Conservation (phyloP, 2,888 invertebrate species). For the Zeuzera pyrina region DNA sequence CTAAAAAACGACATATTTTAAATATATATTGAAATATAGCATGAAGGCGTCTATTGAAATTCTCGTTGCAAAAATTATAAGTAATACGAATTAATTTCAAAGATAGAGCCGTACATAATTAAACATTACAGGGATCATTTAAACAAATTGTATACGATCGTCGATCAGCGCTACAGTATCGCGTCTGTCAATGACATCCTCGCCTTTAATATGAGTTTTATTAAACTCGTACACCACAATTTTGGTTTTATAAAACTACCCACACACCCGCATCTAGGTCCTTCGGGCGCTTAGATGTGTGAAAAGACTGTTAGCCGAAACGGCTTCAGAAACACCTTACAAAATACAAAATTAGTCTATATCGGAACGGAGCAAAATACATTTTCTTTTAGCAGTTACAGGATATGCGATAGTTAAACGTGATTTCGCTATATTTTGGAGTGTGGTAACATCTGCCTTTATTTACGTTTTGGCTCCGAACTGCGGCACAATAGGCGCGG, state of each 20-base stretch:
- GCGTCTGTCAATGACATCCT: conserved; percentile 54
- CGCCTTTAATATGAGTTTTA: conserved; percentile 61
- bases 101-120: no score
- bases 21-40: no score
- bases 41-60: no score
- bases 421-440: conserved; percentile 40
- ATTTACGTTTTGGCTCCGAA: conserved; percentile 69
- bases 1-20: no score
- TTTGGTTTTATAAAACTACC: conserved; percentile 67
- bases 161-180: conserved; percentile 27
- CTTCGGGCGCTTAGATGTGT: conserved; percentile 31
- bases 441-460: conserved; percentile 70
- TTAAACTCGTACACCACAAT: conserved; percentile 54
- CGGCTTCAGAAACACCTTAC: conserved; percentile 7
- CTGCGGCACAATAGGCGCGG: conserved; percentile 60
- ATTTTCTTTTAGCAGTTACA: conserved; percentile 14
- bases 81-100: no score
- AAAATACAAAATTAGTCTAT: conserved; percentile 16
- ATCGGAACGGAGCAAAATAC: conserved; percentile 13
- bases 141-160: no score
- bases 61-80: no score
- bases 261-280: conserved; percentile 44
- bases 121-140: no score
- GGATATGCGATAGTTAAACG: conserved; percentile 18
- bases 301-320: conserved; percentile 13